A percentile compares a stretch with the other conserved stretches of the same genome.
Conservation (phyloP, 2,797 vertebrate genomes). For the Sylvilagus floridanus region DNA sequence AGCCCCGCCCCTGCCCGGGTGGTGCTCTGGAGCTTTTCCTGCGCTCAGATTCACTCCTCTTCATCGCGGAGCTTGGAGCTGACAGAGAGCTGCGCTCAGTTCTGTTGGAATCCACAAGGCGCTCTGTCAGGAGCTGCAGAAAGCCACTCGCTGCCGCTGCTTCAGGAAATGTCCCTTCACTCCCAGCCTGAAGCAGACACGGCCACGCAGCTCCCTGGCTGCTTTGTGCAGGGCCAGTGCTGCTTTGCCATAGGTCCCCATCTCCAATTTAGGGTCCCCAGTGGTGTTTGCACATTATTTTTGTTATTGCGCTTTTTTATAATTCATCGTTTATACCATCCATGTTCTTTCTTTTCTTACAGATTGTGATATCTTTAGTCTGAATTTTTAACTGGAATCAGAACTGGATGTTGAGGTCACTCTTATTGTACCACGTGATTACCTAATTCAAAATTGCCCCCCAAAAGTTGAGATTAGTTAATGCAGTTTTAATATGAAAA, state of each 20-base stretch:
- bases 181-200: background rate
- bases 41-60: background rate
- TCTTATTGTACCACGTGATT: constrained; percentile 86
- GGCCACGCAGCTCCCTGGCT: background rate
- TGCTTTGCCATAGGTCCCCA: constrained; percentile 32
- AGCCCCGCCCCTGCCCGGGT: no score
- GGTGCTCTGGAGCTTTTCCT: background rate
- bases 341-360: constrained; percentile 94
- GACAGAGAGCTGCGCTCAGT: constrained; percentile 23
- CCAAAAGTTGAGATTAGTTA: constrained; percentile 84
- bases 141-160: background rate
- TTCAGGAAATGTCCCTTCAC: background rate
- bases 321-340: constrained; percentile 92
- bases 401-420: constrained; percentile 94
- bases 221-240: no score
- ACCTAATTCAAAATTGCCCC: constrained; percentile 88
- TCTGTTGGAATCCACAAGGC: background rate
- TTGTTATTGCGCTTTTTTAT: constrained; percentile 84
- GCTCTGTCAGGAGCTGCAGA: background rate
- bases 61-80: background rate
- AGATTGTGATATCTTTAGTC: constrained; percentile 98
- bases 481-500: constrained; percentile 81
- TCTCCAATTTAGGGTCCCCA: constrained; percentile 75
- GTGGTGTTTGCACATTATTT: constrained; percentile 75
- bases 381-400: constrained; percentile 94